Percentiles rank a stretch among this genome's conserved stretches.
phyloP scores from a whole-genome alignment of 2,888 invertebrate species.

The Oscheius onirici region DNA sequence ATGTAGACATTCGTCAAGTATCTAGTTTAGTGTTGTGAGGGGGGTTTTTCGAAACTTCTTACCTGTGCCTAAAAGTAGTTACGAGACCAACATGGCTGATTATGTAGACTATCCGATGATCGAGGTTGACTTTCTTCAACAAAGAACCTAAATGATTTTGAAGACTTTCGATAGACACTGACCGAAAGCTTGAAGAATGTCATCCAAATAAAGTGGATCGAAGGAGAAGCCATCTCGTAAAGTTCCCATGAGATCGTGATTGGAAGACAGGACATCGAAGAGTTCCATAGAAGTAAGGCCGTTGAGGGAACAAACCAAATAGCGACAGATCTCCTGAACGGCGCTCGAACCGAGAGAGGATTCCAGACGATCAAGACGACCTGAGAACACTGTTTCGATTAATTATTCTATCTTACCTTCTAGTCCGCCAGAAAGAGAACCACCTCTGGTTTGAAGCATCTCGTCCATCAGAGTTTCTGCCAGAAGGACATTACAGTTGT shows the following conservation, averaged over 20 bases:
- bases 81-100: slow-evolving; percentile 38
- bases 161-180: background rate
- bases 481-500: slow-evolving; percentile 41
- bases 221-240: slow-evolving; percentile 38
- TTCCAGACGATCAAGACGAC: slow-evolving; percentile 46
- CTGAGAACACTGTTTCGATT: slow-evolving; percentile 1
- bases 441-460: slow-evolving; percentile 35
- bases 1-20: slow-evolving; percentile 21
- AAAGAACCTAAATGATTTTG: slow-evolving; percentile 2
- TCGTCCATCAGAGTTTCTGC: slow-evolving; percentile 47
- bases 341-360: slow-evolving; percentile 39
- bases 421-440: slow-evolving; percentile 43
- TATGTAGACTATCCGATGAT: slow-evolving; percentile 40
- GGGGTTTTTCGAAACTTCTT: background rate
- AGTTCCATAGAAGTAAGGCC: slow-evolving; percentile 60
- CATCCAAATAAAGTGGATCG: slow-evolving; percentile 49
- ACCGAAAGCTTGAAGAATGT: slow-evolving; percentile 50
- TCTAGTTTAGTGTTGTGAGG: no score
- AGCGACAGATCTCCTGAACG: slow-evolving; percentile 43
- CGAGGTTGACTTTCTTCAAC: slow-evolving; percentile 25
- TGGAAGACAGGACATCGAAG: slow-evolving; percentile 48
- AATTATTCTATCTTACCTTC: slow-evolving; percentile 31
- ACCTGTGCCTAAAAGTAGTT: slow-evolving; percentile 37
- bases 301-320: slow-evolving; percentile 44
- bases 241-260: slow-evolving; percentile 34